Evolutionary conservation across 2,113 vertebrate species (phyloP).

Genomic region (Prinia subflava): DNA sequence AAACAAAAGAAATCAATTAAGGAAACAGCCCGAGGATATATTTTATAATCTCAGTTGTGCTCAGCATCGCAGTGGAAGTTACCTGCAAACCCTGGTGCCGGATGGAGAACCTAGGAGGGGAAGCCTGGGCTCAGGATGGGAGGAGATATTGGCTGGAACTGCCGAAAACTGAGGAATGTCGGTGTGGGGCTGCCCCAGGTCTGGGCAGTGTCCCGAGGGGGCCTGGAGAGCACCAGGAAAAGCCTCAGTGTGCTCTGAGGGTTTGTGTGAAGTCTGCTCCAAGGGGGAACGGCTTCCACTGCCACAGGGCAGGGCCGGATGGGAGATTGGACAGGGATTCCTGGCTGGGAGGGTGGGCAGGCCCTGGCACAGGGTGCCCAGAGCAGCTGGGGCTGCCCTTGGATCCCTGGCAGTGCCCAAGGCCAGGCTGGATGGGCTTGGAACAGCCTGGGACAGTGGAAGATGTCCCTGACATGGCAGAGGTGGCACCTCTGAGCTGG

Average conservation of each 20-base stretch:
- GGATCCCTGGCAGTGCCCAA: not conserved
- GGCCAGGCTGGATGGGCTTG: not conserved
- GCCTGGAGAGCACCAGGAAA: not conserved
- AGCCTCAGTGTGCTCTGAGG: rapidly evolving
- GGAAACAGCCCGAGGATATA: slow-evolving; percentile 64
- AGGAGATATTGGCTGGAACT: not conserved
- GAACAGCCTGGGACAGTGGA: rapidly evolving
- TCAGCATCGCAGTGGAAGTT: not conserved
- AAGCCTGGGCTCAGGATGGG: not conserved
- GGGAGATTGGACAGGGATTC: not conserved
- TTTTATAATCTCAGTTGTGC: slow-evolving; percentile 40
- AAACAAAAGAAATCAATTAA: slow-evolving; percentile 83
- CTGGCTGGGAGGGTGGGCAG: rapidly evolving
- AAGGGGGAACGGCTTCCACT: not conserved
- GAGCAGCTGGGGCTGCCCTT: not conserved
- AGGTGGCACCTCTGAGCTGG: not conserved
- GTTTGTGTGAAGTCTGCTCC: not conserved
- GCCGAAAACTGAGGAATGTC: rapidly evolving
- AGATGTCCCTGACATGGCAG: not conserved
- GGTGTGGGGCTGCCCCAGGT: rapidly evolving
- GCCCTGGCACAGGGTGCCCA: not conserved
- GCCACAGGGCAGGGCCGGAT: not conserved
- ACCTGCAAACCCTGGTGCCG: not conserved
- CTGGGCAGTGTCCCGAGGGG: not conserved
- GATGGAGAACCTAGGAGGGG: not conserved